Base-by-base conservation (phyloP, 2,797 vertebrate species). In the Smutsia temminckii region DNA sequence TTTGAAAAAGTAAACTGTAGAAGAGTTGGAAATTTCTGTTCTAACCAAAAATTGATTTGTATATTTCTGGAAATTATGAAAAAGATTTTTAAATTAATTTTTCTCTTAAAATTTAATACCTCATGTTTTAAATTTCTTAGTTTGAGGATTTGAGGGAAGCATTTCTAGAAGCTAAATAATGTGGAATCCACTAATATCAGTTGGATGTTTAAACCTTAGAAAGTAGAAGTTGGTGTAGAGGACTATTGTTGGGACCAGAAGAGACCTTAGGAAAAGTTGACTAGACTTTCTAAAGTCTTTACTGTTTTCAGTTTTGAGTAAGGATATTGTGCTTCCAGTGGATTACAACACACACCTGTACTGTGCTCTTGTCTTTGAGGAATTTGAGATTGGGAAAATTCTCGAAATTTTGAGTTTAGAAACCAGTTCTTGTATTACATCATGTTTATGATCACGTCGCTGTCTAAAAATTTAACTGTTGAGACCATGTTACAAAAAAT, bases 261-360 rank as follows among this genome's bases (percentile, higher is more conserved):
- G 51, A 90, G 83, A 61, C 63, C 72, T 80, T 96, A 78, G 66
- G 75, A 85, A 89, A 69, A 71, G 51, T 75, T 92, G 42, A 69
- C 21, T 91, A 32, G 64, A 80, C 20, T 93, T 95, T 68, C 75
- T 93, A 37, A 37, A 37, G 21, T 89, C 96, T 85, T 96, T 71
- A 90, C 46, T 85, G 63, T 83, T 94, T 29, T 81, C 49, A 55
- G 34, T 81, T 95, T 95, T 93, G 83, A 96, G 85, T 94, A 93
- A 94, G 25, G 68, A 55, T 89, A 77, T 78, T 94, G 42, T 95
- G 55, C 42, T 89, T 92, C 32, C 13, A 85, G 3, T 87, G 68
- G 64, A 85, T 93, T 51, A 40, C 69, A 79, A 86, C 32, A 81
- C 61, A 92, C 51, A 71, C 34, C 81, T 94, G 6, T 40, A 42